Base-by-base conservation (phyloP, 2,113 vertebrate species). In the Elachura formosa region DNA sequence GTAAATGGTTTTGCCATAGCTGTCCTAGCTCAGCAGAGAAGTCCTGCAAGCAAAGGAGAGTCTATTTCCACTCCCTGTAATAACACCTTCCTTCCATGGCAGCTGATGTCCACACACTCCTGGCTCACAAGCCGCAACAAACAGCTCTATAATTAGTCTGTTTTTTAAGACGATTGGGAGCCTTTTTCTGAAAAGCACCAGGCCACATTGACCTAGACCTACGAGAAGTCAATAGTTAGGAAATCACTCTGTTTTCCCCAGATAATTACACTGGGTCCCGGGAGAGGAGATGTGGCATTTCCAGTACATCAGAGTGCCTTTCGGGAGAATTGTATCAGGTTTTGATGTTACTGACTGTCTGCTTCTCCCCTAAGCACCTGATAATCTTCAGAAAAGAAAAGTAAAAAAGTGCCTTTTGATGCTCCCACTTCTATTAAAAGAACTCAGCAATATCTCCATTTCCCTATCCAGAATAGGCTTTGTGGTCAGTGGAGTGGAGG, bases 1-100 rank as follows among this genome's bases (percentile, higher is more conserved):
- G 97, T 97, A 98, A 98, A 98, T 96, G 97, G 97, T 93, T 93
- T 93, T 96, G 85, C 96, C 96, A 93, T 64, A 74, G n/a, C 93
- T 97, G 94, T 94, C 95, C 95, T 68, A 96, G 90, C 93, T 97
- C 96, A 97, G 92, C 91, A 96, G 95, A 94, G 82, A 97, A 93
- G 94, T 92, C 80, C 78, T 90, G 63, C 86, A 96, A 96, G 94
- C 66, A 94, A 94, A 95, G 94, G 78, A 96, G 76, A 94, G 63
- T 91, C 91, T 91, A 43, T 91, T 96, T 96, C 94, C 94, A 77
- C 82, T 88, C 87, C 51, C 85, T 96, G 77, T 51, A 69, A 73
- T 31, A 40, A 89, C 93, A 97, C 94, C 84, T 88, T 94, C 96
- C 76, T 86, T 97, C 91, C 69, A 55, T 36, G 75, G 95, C 19